Conservation (phyloP, 2,797 vertebrate genomes). For the Molossus alvarezi region DNA sequence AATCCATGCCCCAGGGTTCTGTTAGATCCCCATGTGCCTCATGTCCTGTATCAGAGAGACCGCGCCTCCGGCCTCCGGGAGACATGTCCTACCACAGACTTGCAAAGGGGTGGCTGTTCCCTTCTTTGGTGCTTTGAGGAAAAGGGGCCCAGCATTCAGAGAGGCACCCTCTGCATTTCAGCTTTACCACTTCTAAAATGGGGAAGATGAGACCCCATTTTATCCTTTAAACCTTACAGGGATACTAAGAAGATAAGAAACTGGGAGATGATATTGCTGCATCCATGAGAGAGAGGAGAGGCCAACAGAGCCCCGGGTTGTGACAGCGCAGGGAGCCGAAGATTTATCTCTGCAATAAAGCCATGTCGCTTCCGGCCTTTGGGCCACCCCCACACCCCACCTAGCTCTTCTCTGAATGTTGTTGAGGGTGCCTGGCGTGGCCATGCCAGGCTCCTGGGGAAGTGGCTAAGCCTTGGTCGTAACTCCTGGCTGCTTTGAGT, state of each 20-base stretch:
- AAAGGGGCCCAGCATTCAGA: background rate
- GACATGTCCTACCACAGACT: background rate
- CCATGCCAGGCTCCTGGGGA: background rate
- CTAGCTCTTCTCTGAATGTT: background rate
- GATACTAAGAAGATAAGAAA: conserved; percentile 23
- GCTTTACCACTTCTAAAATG: background rate
- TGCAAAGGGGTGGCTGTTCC: background rate
- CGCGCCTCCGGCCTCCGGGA: background rate
- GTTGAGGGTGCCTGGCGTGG: background rate
- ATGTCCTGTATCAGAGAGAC: background rate
- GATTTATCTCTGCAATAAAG: conserved; percentile 6
- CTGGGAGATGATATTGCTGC: background rate
- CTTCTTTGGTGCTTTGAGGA: background rate
- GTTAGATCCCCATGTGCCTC: background rate
- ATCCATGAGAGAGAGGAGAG: background rate
- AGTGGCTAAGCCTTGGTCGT: background rate
- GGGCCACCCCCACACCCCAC: background rate
- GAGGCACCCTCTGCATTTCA: background rate
- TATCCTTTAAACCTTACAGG: background rate
- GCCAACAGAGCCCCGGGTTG: background rate
- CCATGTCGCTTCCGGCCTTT: background rate
- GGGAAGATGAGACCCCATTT: background rate
- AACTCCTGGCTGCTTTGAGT: background rate
- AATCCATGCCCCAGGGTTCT: too few relatives aligned
- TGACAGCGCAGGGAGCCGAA: background rate